A percentile compares a stretch with the other conserved stretches of the same genome.
Evolutionary conservation across 2,797 vertebrate genomes (phyloP).

Genomic region (Myripristis jacobus): DNA sequence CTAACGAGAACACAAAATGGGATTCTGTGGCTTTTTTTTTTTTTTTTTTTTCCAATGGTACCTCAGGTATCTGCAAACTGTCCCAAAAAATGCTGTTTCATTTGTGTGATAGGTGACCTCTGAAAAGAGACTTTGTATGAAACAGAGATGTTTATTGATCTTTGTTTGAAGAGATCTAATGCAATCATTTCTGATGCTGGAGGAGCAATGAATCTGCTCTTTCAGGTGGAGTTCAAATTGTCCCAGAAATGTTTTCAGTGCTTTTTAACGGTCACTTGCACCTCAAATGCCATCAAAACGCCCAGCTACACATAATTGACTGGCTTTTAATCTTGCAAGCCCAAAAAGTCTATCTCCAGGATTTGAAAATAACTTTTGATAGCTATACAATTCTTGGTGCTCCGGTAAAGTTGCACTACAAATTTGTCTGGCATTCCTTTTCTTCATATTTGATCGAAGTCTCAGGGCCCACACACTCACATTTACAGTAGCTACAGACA

Average conservation of each 20-base stretch:
- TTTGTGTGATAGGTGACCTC: neutral
- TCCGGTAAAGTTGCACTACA: too few species aligned
- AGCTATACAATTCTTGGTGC: too few species aligned
- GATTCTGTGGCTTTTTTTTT: neutral
- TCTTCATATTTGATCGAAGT: too few species aligned
- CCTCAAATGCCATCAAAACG: too few species aligned
- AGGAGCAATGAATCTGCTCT: neutral
- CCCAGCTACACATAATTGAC: too few species aligned
- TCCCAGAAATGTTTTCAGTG: too few species aligned
- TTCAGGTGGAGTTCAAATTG: neutral
- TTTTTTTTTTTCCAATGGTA: neutral
- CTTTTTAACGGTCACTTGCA: too few species aligned
- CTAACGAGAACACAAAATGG: too few species aligned
- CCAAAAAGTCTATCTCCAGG: neutral
- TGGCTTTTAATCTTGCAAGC: conserved; percentile 11
- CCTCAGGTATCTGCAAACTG: neutral
- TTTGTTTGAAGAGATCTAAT: neutral
- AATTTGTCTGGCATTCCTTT: too few species aligned
- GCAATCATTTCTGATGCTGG: neutral
- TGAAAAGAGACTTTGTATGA: neutral
- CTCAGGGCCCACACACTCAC: too few species aligned
- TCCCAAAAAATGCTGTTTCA: neutral
- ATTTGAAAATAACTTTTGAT: neutral
- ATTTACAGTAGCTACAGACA: too few species aligned
- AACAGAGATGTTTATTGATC: neutral